Evolutionary conservation across 2,888 invertebrate genomes (phyloP), one percentile per base, ranked within the genome.

Genomic region (Scaptomyza cyrtandrae): DNA sequence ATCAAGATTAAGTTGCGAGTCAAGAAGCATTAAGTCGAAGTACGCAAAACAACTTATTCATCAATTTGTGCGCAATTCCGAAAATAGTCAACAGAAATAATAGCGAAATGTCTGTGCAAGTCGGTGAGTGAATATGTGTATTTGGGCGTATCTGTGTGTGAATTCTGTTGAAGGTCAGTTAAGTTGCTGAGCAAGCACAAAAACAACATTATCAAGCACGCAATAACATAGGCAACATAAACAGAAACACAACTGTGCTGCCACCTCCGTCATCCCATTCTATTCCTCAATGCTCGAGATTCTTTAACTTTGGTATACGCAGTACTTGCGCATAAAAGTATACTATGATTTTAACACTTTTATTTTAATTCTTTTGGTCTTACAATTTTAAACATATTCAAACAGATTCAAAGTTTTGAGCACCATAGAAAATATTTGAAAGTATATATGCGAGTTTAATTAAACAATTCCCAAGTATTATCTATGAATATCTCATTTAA

Each of bases 11-110:
- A 71, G 77, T 63, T 72, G 39, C 54, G 63, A 77, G 77, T 77
- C 80, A 73, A 78, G 66, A 69, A 78, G 50, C 65, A 72, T 54
- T 37, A 43, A 63, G 43, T 59, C 29, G 50, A 63, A 68, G 52
- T 56, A 58, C 58, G 67, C 62, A 73, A 76, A 78, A 78, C 78
- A 80, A 79, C 80, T 79, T 79, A 79, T 79, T 80, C 78, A 79
- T 79, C 78, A 79, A 79, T 79, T 79, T 79, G 80, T 79, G 78
- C 57, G 80, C 77, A 79, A 77, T 79, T 72, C 77, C 71, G 57
- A 71, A 79, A 77, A 74, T 77, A 79, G 77, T 71, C 74, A 63
- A 74, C 56, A 45, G 46, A 78, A 75, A 78, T 78, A 78, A 78
- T 78, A 46, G 68, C 66, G 53, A 68, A 55, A 41, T 66, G 53